Conservation (phyloP, 2,888 invertebrate genomes). For the Hirtodrosophila duncani region DNA sequence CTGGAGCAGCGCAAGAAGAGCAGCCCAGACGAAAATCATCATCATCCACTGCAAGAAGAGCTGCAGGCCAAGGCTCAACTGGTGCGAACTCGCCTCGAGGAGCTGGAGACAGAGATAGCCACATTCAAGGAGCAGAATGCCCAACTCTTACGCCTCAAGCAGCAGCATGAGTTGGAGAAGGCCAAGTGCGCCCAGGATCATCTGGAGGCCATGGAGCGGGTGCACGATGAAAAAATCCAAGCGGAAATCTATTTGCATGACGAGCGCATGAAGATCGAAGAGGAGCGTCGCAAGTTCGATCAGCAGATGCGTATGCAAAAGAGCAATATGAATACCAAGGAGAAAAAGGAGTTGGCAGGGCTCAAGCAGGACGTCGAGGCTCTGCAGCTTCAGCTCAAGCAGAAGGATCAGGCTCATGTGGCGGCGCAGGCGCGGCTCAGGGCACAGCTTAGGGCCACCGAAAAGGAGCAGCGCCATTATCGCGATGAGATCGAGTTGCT, state of each 20-base stretch:
- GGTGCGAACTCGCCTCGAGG: conserved; percentile 81
- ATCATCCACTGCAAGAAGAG: conserved; percentile 32
- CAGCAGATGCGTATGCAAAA: conserved; percentile 84
- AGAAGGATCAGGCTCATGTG: conserved; percentile 87
- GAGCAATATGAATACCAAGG: conserved; percentile 82
- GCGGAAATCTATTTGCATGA: conserved; percentile 84
- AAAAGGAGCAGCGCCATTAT: conserved; percentile 84
- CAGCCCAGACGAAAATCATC: no score
- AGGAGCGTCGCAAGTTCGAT: conserved; percentile 83
- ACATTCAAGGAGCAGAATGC: conserved; percentile 80
- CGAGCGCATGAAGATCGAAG: conserved; percentile 84
- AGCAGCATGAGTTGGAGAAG: conserved; percentile 82
- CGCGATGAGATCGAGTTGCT: conserved; percentile 84
- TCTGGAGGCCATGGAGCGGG: conserved; percentile 80
- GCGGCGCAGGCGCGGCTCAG: conserved; percentile 85
- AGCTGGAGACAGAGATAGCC: conserved; percentile 83
- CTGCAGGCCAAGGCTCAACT: conserved; percentile 59
- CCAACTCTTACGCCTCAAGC: conserved; percentile 80
- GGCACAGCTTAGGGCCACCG: conserved; percentile 85
- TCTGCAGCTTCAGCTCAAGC: conserved; percentile 83
- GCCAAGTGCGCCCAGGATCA: conserved; percentile 83
- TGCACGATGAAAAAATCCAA: conserved; percentile 83
- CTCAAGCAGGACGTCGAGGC: conserved; percentile 83
- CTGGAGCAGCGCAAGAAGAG: conserved; percentile 54
- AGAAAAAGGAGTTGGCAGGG: conserved; percentile 84